Evolutionary conservation across 1,140 invertebrate species (phyloP).

Genomic region (Papilio polyxenes): DNA sequence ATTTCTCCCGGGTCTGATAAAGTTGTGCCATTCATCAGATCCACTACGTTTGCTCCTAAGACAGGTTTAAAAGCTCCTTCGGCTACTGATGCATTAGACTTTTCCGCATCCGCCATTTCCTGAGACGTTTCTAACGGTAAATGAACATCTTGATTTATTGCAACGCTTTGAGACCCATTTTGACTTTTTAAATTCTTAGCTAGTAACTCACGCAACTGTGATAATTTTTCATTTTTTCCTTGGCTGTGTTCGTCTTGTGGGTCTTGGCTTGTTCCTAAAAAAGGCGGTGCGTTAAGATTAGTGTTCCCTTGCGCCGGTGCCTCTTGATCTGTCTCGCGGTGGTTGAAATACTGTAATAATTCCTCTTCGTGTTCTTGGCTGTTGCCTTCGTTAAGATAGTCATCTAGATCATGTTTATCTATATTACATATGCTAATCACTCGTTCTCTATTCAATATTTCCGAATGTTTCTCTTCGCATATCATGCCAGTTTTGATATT

Average conservation of each 20-base stretch:
- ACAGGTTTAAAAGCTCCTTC: conserved; percentile 69
- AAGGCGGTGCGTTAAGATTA: conserved; percentile 55
- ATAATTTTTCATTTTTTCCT: conserved; percentile 84
- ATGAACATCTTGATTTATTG: conserved; percentile 52
- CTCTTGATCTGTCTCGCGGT: conserved; percentile 72
- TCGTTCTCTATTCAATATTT: conserved; percentile 81
- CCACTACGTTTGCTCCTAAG: conserved; percentile 46
- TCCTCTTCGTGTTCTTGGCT: conserved; percentile 91
- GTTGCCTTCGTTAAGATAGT: conserved; percentile 89
- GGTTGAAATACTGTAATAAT: conserved; percentile 88
- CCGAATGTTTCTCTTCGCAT: conserved; percentile 76
- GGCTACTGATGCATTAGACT: conserved; percentile 43
- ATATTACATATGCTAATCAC: conserved; percentile 86
- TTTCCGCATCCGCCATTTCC: conserved; percentile 42
- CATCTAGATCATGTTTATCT: conserved; percentile 88
- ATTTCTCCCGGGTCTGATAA: conserved; percentile 51
- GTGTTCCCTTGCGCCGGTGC: conserved; percentile 44
- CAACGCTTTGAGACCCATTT: conserved; percentile 64
- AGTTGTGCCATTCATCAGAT: conserved; percentile 54
- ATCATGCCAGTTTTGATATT: conserved; percentile 75
- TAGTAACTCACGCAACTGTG: conserved; percentile 86
- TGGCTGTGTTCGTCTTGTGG: conserved; percentile 75
- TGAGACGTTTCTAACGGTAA: conserved; percentile 49
- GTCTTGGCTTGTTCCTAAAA: conserved; percentile 76
- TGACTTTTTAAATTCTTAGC: conserved; percentile 84